Evolutionary conservation across 2,113 vertebrate genomes (phyloP), one percentile per base, ranked within the genome.

Genomic region (Peromyscus maniculatus): DNA sequence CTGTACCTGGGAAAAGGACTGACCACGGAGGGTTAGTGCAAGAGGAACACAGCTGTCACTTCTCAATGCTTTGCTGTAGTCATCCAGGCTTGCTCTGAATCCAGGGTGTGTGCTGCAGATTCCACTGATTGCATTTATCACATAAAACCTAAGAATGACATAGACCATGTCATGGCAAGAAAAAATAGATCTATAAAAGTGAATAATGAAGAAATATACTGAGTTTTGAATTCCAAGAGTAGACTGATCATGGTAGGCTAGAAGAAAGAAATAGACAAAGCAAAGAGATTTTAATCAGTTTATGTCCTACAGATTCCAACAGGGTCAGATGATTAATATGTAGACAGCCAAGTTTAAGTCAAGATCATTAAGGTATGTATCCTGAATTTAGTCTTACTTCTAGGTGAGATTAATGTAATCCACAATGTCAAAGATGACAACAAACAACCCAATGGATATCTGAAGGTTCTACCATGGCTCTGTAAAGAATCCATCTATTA

Each of bases 91-190:
- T 64, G 17, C n/a, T 46, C 7, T 66, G n/a, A 80, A 88, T 13
- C 43, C 78, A 62, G 15, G 3, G 0, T 31, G 1, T 26, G 15
- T n/a, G 33, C 0, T 6, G 2, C 1, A 36, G 13, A 72, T 64
- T 75, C 24, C 7, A 26, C 7, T 12, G 13, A 31, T 24, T 43
- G 31, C 10, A 55, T 79, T 84, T 96, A 8, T 91, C 55, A 36
- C 66, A 87, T 22, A 36, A 7, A 16, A 7, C 46, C 7, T n/a
- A 31, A 31, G 1, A 5, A 26, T 72, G 33, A 7, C 52, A 5
- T 55, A 22, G 43, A 72, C 4, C 39, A 91, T 4, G 43, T 59
- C 49, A 10, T 31, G 8, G 5, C 49, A 52, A 17, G 13, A 55
- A 66, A 16, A 10, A 64, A 92, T 52, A 82, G 6, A 11, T 22